phyloP scores from a whole-genome alignment of 2,888 invertebrate species.

The Hoplodrina ambigua region DNA sequence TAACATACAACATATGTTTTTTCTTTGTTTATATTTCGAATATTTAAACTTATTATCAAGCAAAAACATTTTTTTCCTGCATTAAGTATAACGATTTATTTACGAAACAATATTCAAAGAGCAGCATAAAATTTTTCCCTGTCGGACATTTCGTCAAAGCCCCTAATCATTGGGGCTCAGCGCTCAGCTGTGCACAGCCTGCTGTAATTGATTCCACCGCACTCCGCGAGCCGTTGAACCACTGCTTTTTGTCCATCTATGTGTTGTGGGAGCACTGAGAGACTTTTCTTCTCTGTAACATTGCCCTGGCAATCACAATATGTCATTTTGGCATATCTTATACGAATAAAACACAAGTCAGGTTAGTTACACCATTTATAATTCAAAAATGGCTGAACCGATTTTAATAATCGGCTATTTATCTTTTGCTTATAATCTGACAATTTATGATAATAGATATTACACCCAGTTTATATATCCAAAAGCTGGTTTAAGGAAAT shows the following conservation, averaged over 20 bases:
- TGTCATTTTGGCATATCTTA: too few relatives aligned
- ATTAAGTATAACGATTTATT: slow-evolving; percentile 9
- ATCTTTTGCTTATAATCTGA: too few relatives aligned
- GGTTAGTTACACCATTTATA: too few relatives aligned
- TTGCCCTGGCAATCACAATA: background rate
- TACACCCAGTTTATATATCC: background rate
- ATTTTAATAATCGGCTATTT: too few relatives aligned
- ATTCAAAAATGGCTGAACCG: too few relatives aligned
- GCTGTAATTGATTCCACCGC: slow-evolving; percentile 60
- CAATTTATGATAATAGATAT: background rate
- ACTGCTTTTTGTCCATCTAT: slow-evolving; percentile 51
- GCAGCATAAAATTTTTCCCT: slow-evolving; percentile 32
- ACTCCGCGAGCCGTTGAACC: slow-evolving; percentile 4
- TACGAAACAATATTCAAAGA: slow-evolving; percentile 44
- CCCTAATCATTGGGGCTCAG: slow-evolving; percentile 55
- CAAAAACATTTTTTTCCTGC: background rate
- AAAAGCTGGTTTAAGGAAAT: background rate
- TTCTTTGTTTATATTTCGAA: too few relatives aligned
- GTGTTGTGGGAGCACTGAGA: slow-evolving; percentile 7
- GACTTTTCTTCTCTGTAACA: background rate
- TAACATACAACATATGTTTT: too few relatives aligned
- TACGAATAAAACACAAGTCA: too few relatives aligned
- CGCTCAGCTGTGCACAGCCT: slow-evolving; percentile 60
- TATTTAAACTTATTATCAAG: too few relatives aligned
- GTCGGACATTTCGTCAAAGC: slow-evolving; percentile 41